Evolutionary conservation across 2,888 invertebrate species (phyloP), one percentile per base, ranked within the genome.

Genomic region (Leptinotarsa tumamoca): DNA sequence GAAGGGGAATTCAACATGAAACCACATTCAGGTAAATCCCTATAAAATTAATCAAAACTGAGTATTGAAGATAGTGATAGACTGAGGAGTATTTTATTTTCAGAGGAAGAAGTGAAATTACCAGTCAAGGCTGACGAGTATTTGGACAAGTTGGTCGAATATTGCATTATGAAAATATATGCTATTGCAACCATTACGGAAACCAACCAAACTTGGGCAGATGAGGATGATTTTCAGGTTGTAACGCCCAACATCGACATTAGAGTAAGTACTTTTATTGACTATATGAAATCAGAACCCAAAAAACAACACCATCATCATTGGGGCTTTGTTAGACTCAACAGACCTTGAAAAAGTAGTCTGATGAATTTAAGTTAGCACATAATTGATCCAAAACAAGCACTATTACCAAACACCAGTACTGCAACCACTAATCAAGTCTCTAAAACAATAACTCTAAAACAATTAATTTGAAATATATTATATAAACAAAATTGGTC

Each of bases 141-240:
- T 86, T 85, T 94, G 73, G 92, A 93, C n/a, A 94, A 94, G 86
- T 87, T 95, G 81, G 95, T 95, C 13, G 95, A 96, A 86, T 94
- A 95, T 85, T 92, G 93, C 84, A 93, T 93, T 86, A 92, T 96
- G 91, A 95, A 95, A 89, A 91, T 95, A 78, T 93, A 93, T 33
- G 94, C 93, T 4, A 93, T 95, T 87, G 94, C 94, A 21, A 92
- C 92, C n/a, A 95, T 96, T 0, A 90, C 91, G 72, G 95, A 96
- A 87, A 96, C 96, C 18, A 92, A 92, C 72, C 95, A 95, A 87
- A 93, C 94, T 3, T 96, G 95, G 94, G 93, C 94, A 0, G 94
- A 93, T 80, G 95, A 95, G 83, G 95, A 95, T 82, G 95, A 95
- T 87, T 95, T 95, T 89, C 93, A 95, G 87, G 91, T 96, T 7